Base-by-base conservation (phyloP, 1,140 invertebrate species). In the Drosophila lacteicornis region DNA sequence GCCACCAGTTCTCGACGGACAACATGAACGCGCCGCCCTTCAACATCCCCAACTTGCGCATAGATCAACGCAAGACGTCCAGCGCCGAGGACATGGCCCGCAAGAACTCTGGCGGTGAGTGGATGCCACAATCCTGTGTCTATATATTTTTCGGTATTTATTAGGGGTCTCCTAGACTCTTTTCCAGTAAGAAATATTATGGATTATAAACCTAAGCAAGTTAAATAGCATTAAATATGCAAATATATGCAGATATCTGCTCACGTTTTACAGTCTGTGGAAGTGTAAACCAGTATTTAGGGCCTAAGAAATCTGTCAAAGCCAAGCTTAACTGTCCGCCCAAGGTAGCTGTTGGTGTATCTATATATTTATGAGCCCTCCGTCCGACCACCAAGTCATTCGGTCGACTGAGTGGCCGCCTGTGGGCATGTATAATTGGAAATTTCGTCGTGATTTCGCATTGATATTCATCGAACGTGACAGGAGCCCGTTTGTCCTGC, bases 21-120 rank as follows among this genome's bases (percentile, higher is more conserved):
- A 98, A 97, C 92, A 96, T 97, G 95, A 95, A 96, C 75, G 96
- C 95, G 4, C 96, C 96, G 22, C 96, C 96, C 1, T 97, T 97
- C 93, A 97, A 97, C 87, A 97, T 98, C 71, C 97, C 97, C 3
- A 97, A 97, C 92, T 93, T 97, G 58, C 94, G 96, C 33, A 96
- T 97, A 47, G 96, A 97, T 82, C 96, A 97, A 82, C 94, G 97
- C 43, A 98, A 97, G 92, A 97, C 97, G 1, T 97, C 96, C 13
- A 97, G 96, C 57, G 97, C 97, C 15, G 97, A 98, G 92, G 96
- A 97, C 80, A 97, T 98, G 96, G 96, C 96, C 7, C 94, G 96
- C 71, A 97, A 97, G 81, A 97, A 97, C 88, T 97, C 96, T 7
- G 95, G 95, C 77, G 95, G 96, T 96, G 92, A 85, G 91, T 84